Conservation (phyloP, 1,140 invertebrate species). For the Idris sp. region DNA sequence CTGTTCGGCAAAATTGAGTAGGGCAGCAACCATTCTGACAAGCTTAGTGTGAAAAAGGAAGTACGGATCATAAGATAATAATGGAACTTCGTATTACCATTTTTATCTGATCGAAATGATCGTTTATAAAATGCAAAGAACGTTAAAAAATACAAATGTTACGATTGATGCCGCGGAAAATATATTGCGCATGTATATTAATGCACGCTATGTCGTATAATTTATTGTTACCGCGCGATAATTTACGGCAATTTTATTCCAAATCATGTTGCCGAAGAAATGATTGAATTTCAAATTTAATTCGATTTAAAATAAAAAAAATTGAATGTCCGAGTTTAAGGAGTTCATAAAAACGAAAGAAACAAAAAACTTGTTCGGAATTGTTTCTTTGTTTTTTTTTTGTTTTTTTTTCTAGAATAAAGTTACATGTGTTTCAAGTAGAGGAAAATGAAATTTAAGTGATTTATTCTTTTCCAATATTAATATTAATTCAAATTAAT, state of each 20-base stretch:
- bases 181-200: conserved; percentile 16
- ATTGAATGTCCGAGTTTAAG: no score
- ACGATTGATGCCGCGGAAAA: conserved; percentile 26
- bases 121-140: conserved; percentile 46
- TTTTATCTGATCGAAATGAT: conserved; percentile 57
- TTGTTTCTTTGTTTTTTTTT: no score
- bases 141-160: conserved; percentile 41
- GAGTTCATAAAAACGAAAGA: no score
- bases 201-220: conserved; percentile 13
- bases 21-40: conserved; percentile 43
- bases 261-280: conserved; percentile 13
- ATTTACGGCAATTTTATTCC: conserved; percentile 29
- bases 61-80: conserved; percentile 56
- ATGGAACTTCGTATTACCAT: conserved; percentile 52
- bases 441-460: no score
- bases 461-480: no score
- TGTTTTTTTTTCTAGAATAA: no score
- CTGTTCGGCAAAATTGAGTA: conserved; percentile 51
- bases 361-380: background rate
- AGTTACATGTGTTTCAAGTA: no score
- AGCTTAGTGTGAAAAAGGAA: conserved; percentile 39
- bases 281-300: background rate
- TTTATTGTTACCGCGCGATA: conserved; percentile 10
- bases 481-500: no score
- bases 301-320: no score